Conservation (phyloP, 37 sponge, comb jelly and placozoan genomes). For the Diacarnus erythraeanus region DNA sequence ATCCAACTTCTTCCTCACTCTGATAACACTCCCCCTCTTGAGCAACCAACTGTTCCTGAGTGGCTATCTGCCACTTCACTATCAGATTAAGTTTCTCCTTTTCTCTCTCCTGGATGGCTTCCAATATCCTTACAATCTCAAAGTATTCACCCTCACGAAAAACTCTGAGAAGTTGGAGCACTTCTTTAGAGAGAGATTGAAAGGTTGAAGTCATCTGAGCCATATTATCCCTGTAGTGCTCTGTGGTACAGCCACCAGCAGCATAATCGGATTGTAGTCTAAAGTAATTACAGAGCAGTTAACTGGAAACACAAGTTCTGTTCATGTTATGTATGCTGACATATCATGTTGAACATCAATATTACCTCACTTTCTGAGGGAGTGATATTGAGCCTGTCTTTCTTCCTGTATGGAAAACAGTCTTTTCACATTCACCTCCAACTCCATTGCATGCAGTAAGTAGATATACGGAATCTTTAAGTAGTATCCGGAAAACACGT, state of each 20-base stretch:
- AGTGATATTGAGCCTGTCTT: constrained; percentile 47
- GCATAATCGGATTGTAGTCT: constrained; percentile 26
- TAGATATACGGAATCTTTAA: not conserved
- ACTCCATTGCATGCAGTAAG: not conserved
- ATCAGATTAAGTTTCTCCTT: constrained; percentile 56
- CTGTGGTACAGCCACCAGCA: not conserved
- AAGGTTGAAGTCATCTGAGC: constrained; percentile 24
- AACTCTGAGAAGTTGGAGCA: not conserved
- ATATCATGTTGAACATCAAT: not conserved
- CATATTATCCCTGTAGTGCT: constrained; percentile 24
- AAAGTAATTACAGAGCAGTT: not conserved
- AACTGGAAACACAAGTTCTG: too few relatives aligned
- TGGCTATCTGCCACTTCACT: constrained; percentile 15
- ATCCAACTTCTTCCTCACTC: constrained; percentile 28
- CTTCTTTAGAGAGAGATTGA: constrained; percentile 33
- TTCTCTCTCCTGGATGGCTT: constrained; percentile 43
- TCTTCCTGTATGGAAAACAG: constrained; percentile 61
- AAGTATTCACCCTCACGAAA: not conserved
- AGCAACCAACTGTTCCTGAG: not conserved
- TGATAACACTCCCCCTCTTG: not conserved
- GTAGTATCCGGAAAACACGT: constrained; percentile 14
- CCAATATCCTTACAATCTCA: constrained; percentile 9
- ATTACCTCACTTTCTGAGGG: constrained; percentile 37
- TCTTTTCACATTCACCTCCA: constrained; percentile 39
- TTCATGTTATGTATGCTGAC: too few relatives aligned